Evolutionary conservation across 2,113 vertebrate species (phyloP).

Genomic region (Barbus barbus): DNA sequence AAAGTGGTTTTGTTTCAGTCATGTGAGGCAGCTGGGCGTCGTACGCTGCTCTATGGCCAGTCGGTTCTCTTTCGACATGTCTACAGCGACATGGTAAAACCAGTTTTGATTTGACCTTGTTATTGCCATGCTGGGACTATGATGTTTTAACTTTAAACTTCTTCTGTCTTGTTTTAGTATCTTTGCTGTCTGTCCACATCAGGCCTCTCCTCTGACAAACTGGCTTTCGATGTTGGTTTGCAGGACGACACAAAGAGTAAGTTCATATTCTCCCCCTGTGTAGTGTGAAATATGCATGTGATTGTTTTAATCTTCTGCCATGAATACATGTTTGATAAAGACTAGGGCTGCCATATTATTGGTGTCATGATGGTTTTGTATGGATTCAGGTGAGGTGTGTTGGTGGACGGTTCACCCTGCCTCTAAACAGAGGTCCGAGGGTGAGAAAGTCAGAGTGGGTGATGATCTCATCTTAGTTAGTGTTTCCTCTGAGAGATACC

Average conservation of each 20-base stretch:
- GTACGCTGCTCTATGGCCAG: slow-evolving; percentile 92
- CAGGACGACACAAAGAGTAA: slow-evolving; percentile 86
- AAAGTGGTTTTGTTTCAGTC: slow-evolving; percentile 68
- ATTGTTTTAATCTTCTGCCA: background rate
- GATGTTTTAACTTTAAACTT: background rate
- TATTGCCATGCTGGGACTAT: background rate
- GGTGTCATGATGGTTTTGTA: background rate
- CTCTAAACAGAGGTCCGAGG: slow-evolving; percentile 86
- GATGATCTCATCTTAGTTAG: slow-evolving; percentile 95
- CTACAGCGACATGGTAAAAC: slow-evolving; percentile 89
- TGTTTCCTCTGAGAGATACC: slow-evolving; percentile 91
- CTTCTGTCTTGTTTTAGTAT: slow-evolving; percentile 73
- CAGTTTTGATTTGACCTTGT: background rate
- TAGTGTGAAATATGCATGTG: background rate
- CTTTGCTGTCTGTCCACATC: slow-evolving; percentile 91
- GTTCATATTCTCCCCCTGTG: no score
- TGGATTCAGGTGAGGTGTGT: slow-evolving; percentile 73
- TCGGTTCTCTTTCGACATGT: slow-evolving; percentile 90
- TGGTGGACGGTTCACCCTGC: slow-evolving; percentile 82
- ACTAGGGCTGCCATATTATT: background rate
- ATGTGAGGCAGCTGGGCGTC: slow-evolving; percentile 82
- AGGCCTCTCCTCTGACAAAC: slow-evolving; percentile 86
- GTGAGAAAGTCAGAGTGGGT: slow-evolving; percentile 92
- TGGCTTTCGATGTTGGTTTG: slow-evolving; percentile 94
- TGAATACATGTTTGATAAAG: background rate